Conservation (phyloP, 2,797 vertebrate genomes). For the Peromyscus melanophrys region DNA sequence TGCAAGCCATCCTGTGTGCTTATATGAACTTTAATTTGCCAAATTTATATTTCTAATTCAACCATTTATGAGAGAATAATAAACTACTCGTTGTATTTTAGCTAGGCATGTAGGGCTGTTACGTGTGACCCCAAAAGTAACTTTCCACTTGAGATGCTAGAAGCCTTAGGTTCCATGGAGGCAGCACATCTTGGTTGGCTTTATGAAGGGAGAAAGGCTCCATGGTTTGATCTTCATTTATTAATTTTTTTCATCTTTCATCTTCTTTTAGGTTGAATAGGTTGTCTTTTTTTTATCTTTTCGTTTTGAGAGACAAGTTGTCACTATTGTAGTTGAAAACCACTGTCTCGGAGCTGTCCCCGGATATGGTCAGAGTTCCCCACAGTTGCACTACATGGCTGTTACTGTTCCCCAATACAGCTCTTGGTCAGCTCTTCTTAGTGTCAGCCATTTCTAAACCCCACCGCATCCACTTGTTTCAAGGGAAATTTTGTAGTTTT, state of each 20-base stretch:
- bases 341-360: neutral
- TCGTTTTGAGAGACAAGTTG: constrained; percentile 43
- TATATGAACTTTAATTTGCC: constrained; percentile 29
- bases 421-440: neutral
- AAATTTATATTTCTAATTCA: constrained; percentile 27
- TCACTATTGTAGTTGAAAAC: neutral
- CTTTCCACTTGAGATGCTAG: neutral
- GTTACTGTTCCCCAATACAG: neutral
- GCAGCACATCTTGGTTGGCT: neutral
- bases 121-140: neutral
- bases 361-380: constrained; percentile 8
- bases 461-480: neutral
- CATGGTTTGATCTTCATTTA: neutral
- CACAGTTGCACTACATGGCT: neutral
- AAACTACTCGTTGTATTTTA: constrained; percentile 4
- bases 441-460: constrained; percentile 34
- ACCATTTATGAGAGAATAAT: constrained; percentile 29
- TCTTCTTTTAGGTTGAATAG: neutral
- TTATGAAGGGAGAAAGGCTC: neutral
- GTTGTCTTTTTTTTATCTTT: constrained; percentile 43
- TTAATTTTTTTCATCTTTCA: constrained; percentile 18
- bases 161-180: neutral
- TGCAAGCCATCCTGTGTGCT: neutral
- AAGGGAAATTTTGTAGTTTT: constrained; percentile 30
- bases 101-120: neutral